Evolutionary conservation across 1,140 invertebrate species (phyloP).

Genomic region (Cydia splendana): DNA sequence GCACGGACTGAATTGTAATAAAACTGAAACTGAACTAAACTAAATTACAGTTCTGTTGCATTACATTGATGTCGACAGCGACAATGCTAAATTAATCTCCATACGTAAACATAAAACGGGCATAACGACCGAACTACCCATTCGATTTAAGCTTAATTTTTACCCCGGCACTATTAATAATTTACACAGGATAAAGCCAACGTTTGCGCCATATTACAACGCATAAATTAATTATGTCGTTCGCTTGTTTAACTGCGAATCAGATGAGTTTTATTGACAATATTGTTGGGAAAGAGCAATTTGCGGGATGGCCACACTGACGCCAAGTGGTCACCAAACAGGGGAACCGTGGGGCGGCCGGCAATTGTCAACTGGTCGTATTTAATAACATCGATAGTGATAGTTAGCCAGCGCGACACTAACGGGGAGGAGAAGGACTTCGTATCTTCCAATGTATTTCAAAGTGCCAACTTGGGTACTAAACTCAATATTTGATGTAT

Average conservation of each 20-base stretch:
- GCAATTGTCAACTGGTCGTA: constrained; percentile 51
- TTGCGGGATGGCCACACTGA: constrained; percentile 73
- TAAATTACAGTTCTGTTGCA: neutral
- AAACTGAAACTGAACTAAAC: too few relatives aligned
- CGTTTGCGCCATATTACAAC: constrained; percentile 78
- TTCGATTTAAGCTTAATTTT: constrained; percentile 79
- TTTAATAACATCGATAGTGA: constrained; percentile 42
- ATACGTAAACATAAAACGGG: constrained; percentile 73
- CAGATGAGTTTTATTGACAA: constrained; percentile 80
- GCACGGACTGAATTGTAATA: too few relatives aligned
- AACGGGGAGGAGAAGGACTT: neutral
- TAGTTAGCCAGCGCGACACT: neutral
- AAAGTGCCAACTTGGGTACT: neutral
- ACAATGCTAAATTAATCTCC: constrained; percentile 64
- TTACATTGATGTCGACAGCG: constrained; percentile 28
- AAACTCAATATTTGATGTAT: too few relatives aligned
- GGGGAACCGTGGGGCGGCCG: constrained; percentile 49
- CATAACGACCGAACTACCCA: constrained; percentile 75
- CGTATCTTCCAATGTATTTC: neutral
- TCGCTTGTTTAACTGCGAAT: constrained; percentile 79
- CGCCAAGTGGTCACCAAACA: constrained; percentile 73
- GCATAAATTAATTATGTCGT: constrained; percentile 80
- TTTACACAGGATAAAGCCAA: constrained; percentile 75
- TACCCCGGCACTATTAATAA: constrained; percentile 79
- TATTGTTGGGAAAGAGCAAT: constrained; percentile 79